Evolutionary conservation across 2,113 vertebrate species (phyloP).

Genomic region (Beaufortia kweichowensis): DNA sequence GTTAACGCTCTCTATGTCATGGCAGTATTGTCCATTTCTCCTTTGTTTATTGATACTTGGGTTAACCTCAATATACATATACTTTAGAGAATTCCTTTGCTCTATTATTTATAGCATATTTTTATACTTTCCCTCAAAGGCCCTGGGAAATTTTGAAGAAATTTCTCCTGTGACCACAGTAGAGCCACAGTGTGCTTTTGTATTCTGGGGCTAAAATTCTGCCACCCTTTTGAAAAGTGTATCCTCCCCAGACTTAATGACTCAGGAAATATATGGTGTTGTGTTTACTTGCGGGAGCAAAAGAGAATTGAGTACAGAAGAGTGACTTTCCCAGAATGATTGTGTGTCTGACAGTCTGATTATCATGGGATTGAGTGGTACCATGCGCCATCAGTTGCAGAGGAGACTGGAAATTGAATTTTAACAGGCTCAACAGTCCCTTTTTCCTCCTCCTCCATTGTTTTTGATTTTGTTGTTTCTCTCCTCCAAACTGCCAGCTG

Average conservation of each 20-base stretch:
- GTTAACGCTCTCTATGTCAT: no score
- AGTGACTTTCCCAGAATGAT: constrained; percentile 15
- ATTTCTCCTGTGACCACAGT: not conserved
- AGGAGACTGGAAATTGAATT: constrained; percentile 39
- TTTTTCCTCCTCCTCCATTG: constrained; percentile 31
- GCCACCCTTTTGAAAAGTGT: not conserved
- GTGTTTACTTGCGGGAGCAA: constrained; percentile 9
- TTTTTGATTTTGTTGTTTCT: constrained; percentile 43
- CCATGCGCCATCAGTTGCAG: constrained; percentile 26
- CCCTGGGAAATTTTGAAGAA: not conserved
- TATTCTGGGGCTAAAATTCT: not conserved
- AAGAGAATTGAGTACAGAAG: constrained; percentile 22
- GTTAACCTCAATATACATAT: not conserved
- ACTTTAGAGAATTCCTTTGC: not conserved
- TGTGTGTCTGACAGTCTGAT: constrained; percentile 32
- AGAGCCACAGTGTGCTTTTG: not conserved
- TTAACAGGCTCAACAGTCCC: constrained; percentile 40
- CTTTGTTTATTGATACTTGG: not conserved
- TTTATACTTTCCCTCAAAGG: constrained; percentile 6
- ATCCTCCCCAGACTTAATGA: constrained; percentile 2
- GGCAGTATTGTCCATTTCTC: not conserved
- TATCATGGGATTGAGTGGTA: constrained; percentile 31
- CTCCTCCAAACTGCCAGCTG: constrained; percentile 14
- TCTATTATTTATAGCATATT: constrained; percentile 21
- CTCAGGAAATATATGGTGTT: constrained; percentile 8